Conservation (phyloP, 2,888 invertebrate genomes). For the Drosophila parthenogenetica region DNA sequence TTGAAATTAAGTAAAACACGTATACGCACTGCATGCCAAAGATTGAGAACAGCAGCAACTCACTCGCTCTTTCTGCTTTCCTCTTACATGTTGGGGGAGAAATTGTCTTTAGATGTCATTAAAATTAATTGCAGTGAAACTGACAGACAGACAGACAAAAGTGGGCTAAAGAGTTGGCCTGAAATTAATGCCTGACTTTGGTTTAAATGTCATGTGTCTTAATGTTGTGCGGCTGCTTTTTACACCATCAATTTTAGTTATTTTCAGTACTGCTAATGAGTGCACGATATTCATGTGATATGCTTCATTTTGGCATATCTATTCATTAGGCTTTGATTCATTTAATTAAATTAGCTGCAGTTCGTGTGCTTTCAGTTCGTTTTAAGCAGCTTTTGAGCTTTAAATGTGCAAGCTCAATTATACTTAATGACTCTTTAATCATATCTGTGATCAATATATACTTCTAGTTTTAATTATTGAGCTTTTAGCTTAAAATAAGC, state of each 20-base stretch:
- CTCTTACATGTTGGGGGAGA: neutral
- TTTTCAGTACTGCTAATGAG: constrained; percentile 1
- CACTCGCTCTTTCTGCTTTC: neutral
- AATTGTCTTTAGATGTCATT: constrained; percentile 67
- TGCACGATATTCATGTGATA: neutral
- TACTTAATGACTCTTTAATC: too few species aligned
- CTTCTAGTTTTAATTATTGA: too few species aligned
- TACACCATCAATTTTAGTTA: neutral
- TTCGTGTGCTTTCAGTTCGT: too few species aligned
- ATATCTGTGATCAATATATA: too few species aligned
- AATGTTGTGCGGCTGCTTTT: constrained; percentile 2
- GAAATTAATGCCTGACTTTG: constrained; percentile 32
- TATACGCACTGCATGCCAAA: constrained; percentile 48
- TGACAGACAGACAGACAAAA: constrained; percentile 12
- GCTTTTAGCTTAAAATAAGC: too few species aligned
- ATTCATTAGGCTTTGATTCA: constrained; percentile 8
- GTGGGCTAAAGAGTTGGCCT: constrained; percentile 3
- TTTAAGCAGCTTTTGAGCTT: neutral
- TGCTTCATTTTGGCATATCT: neutral
- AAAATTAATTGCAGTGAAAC: constrained; percentile 61
- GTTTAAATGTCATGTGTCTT: constrained; percentile 11
- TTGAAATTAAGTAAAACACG: constrained; percentile 74
- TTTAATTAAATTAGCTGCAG: constrained; percentile 1
- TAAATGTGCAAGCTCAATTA: neutral
- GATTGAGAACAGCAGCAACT: neutral